Conservation (phyloP, 2,888 invertebrate species). For the Synergus umbraculus region DNA sequence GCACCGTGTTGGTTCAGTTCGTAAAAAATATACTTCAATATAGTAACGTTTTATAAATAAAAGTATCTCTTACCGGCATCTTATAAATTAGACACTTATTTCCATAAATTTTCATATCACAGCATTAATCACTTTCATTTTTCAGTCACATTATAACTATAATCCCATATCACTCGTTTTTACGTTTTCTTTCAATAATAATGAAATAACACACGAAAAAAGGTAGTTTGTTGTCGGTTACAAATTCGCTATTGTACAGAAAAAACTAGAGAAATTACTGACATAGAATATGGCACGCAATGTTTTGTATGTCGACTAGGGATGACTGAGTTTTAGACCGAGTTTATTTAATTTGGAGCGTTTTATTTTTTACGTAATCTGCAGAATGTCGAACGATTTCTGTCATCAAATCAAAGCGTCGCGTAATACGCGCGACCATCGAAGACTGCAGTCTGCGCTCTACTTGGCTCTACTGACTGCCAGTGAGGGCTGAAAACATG, state of each 20-base stretch:
- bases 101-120: conserved; percentile 16
- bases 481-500: conserved; percentile 68
- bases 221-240: background rate
- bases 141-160: conserved; percentile 4
- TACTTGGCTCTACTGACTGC: conserved; percentile 70
- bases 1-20: too few relatives aligned
- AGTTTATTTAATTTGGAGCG: conserved; percentile 1
- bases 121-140: background rate
- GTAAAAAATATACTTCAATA: background rate
- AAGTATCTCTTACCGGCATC: conserved; percentile 23
- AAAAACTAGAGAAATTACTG: background rate
- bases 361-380: conserved; percentile 8
- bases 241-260: background rate
- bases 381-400: conserved; percentile 3
- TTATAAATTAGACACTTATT: conserved; percentile 16
- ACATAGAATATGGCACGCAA: background rate
- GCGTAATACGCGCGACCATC: conserved; percentile 59
- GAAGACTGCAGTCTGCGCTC: conserved; percentile 68
- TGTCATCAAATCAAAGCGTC: conserved; percentile 41
- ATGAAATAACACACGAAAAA: background rate
- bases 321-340: background rate
- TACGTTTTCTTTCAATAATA: background rate
- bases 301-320: background rate
- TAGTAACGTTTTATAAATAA: background rate
- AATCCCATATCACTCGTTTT: conserved; percentile 13